Conservation (phyloP, 2,797 vertebrate genomes). For the Lacerta viridis region DNA sequence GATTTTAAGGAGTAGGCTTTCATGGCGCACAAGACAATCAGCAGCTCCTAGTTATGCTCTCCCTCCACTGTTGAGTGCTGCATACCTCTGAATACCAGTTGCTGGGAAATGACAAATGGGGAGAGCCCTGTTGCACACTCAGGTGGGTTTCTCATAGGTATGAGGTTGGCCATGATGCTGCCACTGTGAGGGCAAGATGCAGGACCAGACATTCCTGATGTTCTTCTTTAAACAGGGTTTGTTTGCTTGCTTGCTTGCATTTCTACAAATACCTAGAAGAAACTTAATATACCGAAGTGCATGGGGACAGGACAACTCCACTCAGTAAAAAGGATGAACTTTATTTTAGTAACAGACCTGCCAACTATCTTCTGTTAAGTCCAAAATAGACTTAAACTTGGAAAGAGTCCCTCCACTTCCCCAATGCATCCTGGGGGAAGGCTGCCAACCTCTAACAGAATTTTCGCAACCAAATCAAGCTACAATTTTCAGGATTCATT, state of each 20-base stretch:
- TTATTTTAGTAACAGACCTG: background rate
- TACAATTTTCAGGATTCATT: background rate
- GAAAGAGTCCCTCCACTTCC: background rate
- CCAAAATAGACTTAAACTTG: background rate
- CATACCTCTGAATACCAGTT: no score
- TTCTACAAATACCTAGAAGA: background rate
- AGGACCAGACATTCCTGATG: no score
- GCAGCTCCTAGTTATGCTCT: no score
- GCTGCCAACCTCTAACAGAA: background rate
- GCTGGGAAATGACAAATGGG: no score
- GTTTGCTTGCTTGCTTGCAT: background rate
- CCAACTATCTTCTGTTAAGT: background rate
- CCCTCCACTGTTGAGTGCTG: no score
- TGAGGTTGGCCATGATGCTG: no score
- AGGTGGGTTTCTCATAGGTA: no score
- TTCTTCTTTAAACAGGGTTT: no score
- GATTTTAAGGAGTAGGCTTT: background rate
- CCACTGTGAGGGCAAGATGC: no score
- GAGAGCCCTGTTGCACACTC: no score
- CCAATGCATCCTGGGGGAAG: background rate
- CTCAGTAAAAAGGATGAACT: background rate
- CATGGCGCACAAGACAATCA: no score
- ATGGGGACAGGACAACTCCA: background rate
- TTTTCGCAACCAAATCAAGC: background rate
- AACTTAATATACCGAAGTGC: background rate